Evolutionary conservation across 2,113 vertebrate species (phyloP), one percentile per base, ranked within the genome.

Genomic region (Cebidichthys violaceus): DNA sequence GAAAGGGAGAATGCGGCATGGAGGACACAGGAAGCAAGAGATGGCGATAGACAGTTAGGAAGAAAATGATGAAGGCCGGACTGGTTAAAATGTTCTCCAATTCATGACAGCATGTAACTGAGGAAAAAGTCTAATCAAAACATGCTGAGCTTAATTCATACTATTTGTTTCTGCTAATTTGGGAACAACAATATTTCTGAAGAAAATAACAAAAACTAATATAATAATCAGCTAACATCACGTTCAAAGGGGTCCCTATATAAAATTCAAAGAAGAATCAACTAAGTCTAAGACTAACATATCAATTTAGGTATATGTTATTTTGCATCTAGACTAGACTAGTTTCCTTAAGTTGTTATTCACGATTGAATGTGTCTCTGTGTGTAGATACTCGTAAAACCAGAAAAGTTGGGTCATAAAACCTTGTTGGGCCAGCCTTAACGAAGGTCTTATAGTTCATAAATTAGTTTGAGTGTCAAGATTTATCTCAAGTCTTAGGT

Each of bases 181-280:
- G 8, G 9, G 24, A 54, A 76, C 8, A 71, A 39, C 14, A 76
- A 37, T 29, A 72, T 54, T 70, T 69, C 43, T 62, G 18, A 68
- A 67, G 15, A 61, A 76, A 70, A 81, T 37, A 76, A 77, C 14
- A 15, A 15, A 79, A 80, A 76, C 4, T n/a, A n/a, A n/a, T n/a
- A n/a, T n/a, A n/a, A 43, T 72, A 67, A 77, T 61, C 41, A 79
- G 43, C 33, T 20, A 69, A 61, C 54, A 66, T 79, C 70, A 66
- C 66, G 29, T 85, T 73, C 6, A 74, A 62, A 64, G 29, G 41
- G 52, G 52, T 54, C 33, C n/a, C n/a, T n/a, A n/a, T n/a, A n/a
- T n/a, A n/a, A n/a, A n/a, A n/a, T n/a, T n/a, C n/a, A n/a, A n/a
- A n/a, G n/a, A n/a, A n/a, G n/a, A n/a, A n/a, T n/a, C n/a, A n/a